Evolutionary conservation across 2,888 invertebrate species (phyloP), one percentile per base, ranked within the genome.

Genomic region (Hyposoter didymator): DNA sequence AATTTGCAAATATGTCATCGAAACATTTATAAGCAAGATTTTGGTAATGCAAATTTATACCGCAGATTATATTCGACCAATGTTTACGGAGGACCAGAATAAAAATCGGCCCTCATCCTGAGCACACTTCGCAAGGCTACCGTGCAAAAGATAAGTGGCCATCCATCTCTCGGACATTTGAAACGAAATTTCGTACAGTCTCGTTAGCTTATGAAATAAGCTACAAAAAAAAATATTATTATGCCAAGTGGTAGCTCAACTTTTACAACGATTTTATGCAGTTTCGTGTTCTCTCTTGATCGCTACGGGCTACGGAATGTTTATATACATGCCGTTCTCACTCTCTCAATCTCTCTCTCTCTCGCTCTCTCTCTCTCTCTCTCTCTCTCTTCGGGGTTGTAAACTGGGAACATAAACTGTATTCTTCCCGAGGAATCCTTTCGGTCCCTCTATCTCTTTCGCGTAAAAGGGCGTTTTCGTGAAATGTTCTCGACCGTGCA

Each of bases 351-450:
- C 55, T 55, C 22, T 55, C 28, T 43, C 62, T 62, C 66, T 43
- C 55, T 55, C 3, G n/a, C n/a, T 22, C 55, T 14, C 59, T 59
- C 22, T 14, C 55, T 28, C 55, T 59, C 55, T 28, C 28, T 28
- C 28, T 59, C 28, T 45, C 64, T 64, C 66, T 43, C 55, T 55
- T 32, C 62, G 55, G 79, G 69, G 70, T 74, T 80, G 75, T 84
- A 79, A 84, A 84, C 75, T 75, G 59, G 43, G 75, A 59, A 84
- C 79, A 75, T 84, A 75, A 80, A 84, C 79, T 72, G 75, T 78
- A 55, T 45, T 45, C 52, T 84, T 43, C 45, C 14, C 62, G 64
- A 59, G 69, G 74, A 74, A 74, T 74, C 59, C 69, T 74, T 74
- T 69, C 66, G 55, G n/a, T 78, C 22, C 64, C 67, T 69, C 39